phyloP scores from a whole-genome alignment of 2,797 vertebrate species.

The Gymnocypris eckloni region DNA sequence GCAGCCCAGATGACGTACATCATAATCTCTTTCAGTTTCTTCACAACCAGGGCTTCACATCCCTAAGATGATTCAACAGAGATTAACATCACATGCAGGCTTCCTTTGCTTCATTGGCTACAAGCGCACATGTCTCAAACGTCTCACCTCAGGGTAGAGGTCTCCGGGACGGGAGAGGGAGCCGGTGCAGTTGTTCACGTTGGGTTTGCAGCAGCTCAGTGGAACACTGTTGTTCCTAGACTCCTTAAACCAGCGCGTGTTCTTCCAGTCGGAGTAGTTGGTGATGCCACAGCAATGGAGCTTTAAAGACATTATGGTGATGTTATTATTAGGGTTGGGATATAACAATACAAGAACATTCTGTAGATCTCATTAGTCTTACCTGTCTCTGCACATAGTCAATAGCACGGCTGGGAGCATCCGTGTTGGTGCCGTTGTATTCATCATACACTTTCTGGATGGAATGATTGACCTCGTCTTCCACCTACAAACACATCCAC shows the following conservation, averaged over 20 bases:
- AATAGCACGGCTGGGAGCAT: constrained; percentile 95
- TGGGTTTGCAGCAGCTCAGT: constrained; percentile 92
- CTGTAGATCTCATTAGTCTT: constrained; percentile 54
- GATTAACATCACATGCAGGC: background rate
- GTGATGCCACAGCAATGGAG: constrained; percentile 95
- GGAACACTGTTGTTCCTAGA: constrained; percentile 96
- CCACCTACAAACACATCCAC: constrained; percentile 81
- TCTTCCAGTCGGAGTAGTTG: constrained; percentile 96
- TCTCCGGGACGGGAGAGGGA: constrained; percentile 85
- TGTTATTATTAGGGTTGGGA: background rate
- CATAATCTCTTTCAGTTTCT: constrained; percentile 96
- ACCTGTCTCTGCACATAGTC: constrained; percentile 98
- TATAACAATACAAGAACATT: background rate
- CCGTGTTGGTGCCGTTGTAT: constrained; percentile 92
- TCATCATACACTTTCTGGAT: constrained; percentile 94
- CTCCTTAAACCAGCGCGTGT: constrained; percentile 93
- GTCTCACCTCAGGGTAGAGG: constrained; percentile 91
- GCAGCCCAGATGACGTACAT: constrained; percentile 98
- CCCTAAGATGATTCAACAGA: constrained; percentile 79
- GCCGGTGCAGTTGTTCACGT: constrained; percentile 89
- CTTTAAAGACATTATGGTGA: constrained; percentile 59
- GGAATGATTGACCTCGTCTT: constrained; percentile 92
- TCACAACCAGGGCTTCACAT: constrained; percentile 92
- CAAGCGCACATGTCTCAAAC: background rate
- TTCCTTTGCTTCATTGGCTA: background rate